phyloP scores from a whole-genome alignment of 1,140 invertebrate species.

The Amyelois transitella region DNA sequence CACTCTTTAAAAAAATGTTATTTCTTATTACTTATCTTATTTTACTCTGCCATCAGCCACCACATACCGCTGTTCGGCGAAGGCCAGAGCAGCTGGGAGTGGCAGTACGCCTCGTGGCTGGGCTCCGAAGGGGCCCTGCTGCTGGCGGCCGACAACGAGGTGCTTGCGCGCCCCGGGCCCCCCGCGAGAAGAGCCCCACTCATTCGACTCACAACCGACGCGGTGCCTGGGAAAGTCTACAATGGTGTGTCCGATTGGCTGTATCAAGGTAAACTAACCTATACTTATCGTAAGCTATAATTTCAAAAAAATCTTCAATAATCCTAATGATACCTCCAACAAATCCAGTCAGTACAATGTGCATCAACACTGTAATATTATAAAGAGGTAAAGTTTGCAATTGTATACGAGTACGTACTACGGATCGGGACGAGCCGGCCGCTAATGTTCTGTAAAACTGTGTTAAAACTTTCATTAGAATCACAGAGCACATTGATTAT shows the following conservation, averaged over 20 bases:
- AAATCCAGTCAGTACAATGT: too few species aligned
- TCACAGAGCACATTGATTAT: too few species aligned
- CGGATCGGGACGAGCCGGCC: too few species aligned
- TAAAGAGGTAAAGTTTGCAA: too few species aligned
- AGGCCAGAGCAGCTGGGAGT: slow-evolving; percentile 80
- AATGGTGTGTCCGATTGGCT: slow-evolving; percentile 96
- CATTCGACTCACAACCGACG: slow-evolving; percentile 83
- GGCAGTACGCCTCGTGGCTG: slow-evolving; percentile 86
- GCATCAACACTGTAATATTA: too few species aligned
- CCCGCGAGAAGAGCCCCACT: slow-evolving; percentile 70
- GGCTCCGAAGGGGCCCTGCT: slow-evolving; percentile 82
- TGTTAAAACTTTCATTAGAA: too few species aligned
- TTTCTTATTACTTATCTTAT: too few species aligned
- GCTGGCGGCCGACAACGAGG: slow-evolving; percentile 89
- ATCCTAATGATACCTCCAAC: too few species aligned
- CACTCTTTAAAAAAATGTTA: too few species aligned
- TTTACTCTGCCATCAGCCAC: slow-evolving; percentile 78
- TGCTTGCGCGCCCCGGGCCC: slow-evolving; percentile 85
- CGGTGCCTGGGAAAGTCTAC: slow-evolving; percentile 84
- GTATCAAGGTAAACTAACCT: slow-evolving; percentile 84
- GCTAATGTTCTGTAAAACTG: too few species aligned
- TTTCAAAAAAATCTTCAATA: too few species aligned
- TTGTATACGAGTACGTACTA: too few species aligned
- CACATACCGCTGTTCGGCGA: slow-evolving; percentile 85
- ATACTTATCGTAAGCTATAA: neutral